phyloP scores from a whole-genome alignment of 2,797 vertebrate species.

The Onychomys leucogaster region DNA sequence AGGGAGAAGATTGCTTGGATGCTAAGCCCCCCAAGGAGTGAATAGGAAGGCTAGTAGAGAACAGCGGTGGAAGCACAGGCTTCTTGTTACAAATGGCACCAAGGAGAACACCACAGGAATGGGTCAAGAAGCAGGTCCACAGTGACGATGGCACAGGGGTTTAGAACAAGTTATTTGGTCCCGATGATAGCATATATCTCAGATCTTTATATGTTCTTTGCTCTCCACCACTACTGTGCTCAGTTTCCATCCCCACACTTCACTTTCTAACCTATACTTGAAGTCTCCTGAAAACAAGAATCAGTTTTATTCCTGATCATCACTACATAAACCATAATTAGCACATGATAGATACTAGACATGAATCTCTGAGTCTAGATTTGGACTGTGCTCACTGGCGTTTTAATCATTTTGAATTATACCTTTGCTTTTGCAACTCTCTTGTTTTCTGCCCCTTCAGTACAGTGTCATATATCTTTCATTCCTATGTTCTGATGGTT shows the following conservation, averaged over 20 bases:
- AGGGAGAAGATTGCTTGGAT: constrained; percentile 59
- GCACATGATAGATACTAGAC: background rate
- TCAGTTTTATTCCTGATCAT: background rate
- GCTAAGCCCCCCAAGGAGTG: constrained; percentile 45
- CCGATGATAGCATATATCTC: background rate
- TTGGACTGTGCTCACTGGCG: background rate
- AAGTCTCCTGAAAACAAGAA: background rate
- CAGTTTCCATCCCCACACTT: background rate
- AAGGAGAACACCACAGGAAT: background rate
- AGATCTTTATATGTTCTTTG: background rate
- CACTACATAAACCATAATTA: background rate
- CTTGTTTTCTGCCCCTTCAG: background rate
- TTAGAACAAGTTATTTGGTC: background rate
- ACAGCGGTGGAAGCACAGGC: background rate
- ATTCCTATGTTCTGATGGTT: background rate
- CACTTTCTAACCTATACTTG: background rate
- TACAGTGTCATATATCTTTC: no score
- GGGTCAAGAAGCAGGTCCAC: accelerated
- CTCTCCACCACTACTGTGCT: background rate
- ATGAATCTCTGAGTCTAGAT: background rate
- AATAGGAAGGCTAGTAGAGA: constrained; percentile 33
- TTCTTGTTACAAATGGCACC: constrained; percentile 24
- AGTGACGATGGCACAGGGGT: background rate
- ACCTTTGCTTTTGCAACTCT: background rate
- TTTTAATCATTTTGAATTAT: constrained; percentile 41